Evolutionary conservation across 1,140 invertebrate genomes (phyloP).

Genomic region (Drosophila arawakana): DNA sequence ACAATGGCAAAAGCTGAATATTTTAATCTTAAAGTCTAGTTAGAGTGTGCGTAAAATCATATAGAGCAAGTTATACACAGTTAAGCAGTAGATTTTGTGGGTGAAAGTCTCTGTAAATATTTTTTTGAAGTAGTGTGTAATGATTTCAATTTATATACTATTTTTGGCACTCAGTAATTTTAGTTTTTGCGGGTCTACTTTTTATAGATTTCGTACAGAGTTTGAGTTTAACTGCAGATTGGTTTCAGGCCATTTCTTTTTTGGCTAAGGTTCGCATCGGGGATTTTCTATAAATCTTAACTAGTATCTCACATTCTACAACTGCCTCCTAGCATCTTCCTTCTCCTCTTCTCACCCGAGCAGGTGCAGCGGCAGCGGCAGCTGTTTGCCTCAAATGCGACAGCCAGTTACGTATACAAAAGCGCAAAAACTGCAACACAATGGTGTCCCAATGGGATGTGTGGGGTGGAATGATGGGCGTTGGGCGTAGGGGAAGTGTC

Average conservation of each 20-base stretch:
- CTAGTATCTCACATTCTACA: conserved; percentile 3
- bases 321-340: background rate
- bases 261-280: background rate
- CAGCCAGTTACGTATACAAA: conserved; percentile 44
- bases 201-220: background rate
- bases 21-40: too few species aligned
- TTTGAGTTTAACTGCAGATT: background rate
- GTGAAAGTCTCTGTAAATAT: too few species aligned
- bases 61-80: too few species aligned
- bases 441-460: conserved; percentile 42
- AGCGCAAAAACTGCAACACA: conserved; percentile 65
- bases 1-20: too few species aligned
- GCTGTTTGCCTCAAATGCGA: conserved; percentile 40
- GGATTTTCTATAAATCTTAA: background rate
- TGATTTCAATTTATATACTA: too few species aligned
- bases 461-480: background rate
- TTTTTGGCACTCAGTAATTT: too few species aligned
- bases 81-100: too few species aligned
- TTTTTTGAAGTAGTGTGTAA: too few species aligned
- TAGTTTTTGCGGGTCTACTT: too few species aligned
- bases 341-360: background rate
- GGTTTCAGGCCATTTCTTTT: background rate
- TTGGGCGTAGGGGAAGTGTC: conserved; percentile 14
- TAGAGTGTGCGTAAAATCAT: too few species aligned
- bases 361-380: conserved; percentile 51